Evolutionary conservation across 2,797 vertebrate species (phyloP), one percentile per base, ranked within the genome.

Genomic region (Gallinago solitaria): DNA sequence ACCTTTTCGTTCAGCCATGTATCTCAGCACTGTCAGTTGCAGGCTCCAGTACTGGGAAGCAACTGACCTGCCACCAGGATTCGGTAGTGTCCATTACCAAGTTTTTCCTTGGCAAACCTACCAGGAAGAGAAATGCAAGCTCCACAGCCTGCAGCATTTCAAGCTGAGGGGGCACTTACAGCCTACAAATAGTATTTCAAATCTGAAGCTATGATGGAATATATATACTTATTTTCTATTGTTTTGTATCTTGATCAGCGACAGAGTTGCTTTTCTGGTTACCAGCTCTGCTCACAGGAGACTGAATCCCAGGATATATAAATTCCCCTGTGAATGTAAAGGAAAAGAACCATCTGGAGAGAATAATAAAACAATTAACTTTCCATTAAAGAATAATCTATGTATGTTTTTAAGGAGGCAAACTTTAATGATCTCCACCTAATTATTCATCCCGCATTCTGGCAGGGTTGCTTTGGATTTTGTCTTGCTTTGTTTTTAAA

Each of bases 351-450:
- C 98, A 98, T 97, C 97, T 98, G 97, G 97, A 98, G 93, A 96
- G 97, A 97, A 98, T 97, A 98, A 98, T 96, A 98, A 97, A 97
- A 96, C 96, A 97, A 98, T 98, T 98, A 98, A 97, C 96, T 97
- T 98, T 96, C 94, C 97, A 98, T 98, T 98, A 98, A 97, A 97
- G 96, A 98, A 98, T 97, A 97, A 98, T 98, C 97, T 97, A 98
- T 97, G 95, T 97, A 95, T 97, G 97, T 97, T 98, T 98, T 98
- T 96, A 98, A 97, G 93, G 93, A 97, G 93, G 93, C 90, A 76
- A 97, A 92, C 57, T 90, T 97, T 97, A 97, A 97, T 94, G 89
- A 96, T 97, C 91, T 96, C 86, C 75, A 94, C 93, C 94, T 97
- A 95, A 96, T 53, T 82, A 96, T 92, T 96, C 91, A 96, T 96